Evolutionary conservation across 2,888 invertebrate species (phyloP).

Genomic region (Dioctria linearis): DNA sequence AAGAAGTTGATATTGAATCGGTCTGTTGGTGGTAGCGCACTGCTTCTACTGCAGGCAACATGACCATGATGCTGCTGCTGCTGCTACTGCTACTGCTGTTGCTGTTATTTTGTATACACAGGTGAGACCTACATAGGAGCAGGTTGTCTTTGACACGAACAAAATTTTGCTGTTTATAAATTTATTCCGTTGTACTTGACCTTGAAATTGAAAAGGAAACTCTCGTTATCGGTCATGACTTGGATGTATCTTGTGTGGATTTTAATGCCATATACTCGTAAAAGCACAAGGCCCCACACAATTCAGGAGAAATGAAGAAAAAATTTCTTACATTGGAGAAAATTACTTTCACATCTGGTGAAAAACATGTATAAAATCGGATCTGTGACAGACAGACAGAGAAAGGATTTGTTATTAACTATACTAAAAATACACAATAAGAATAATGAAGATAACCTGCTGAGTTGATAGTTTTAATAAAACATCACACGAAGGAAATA

Average conservation of each 20-base stretch:
- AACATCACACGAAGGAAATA: too few relatives aligned
- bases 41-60: background rate
- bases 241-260: background rate
- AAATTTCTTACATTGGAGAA: background rate
- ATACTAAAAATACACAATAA: background rate
- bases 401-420: background rate
- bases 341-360: conserved; percentile 20
- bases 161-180: conserved; percentile 20
- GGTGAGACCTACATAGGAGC: conserved; percentile 28
- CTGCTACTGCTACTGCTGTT: background rate
- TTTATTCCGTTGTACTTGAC: conserved; percentile 29
- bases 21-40: background rate
- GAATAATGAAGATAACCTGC: too few relatives aligned
- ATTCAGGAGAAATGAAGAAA: background rate
- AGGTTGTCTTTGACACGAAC: conserved; percentile 30
- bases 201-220: conserved; percentile 28
- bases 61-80: background rate
- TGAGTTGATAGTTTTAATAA: background rate
- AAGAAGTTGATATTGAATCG: conserved; percentile 18
- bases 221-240: background rate
- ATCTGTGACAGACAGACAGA: background rate
- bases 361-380: conserved; percentile 2
- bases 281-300: background rate
- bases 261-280: background rate
- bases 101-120: conserved; percentile 18